Conservation (phyloP, 1,140 invertebrate genomes). For the Zaprionus tsacasi region DNA sequence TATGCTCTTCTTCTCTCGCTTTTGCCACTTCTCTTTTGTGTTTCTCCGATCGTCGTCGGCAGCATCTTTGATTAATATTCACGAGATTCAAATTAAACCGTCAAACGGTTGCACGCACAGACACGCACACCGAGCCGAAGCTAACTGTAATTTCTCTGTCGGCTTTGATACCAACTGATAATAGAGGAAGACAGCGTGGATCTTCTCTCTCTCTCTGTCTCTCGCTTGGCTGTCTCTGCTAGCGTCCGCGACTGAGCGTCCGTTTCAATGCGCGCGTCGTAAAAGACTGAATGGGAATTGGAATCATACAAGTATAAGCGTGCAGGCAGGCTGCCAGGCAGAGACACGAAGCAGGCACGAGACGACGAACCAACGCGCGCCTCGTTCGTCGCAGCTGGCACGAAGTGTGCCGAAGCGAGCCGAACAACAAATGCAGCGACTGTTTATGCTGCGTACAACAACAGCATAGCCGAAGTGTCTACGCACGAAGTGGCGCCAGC, state of each 20-base stretch:
- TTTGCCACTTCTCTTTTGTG: constrained; percentile 40
- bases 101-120: constrained; percentile 53
- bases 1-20: constrained; percentile 21
- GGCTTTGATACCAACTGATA: constrained; percentile 17
- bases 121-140: constrained; percentile 7
- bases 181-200: not conserved
- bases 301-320: constrained; percentile 46
- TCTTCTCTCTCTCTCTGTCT: not conserved
- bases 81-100: constrained; percentile 53
- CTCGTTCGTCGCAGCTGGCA: not conserved
- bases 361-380: not conserved
- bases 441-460: constrained; percentile 37
- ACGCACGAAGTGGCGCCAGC: constrained; percentile 32
- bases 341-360: constrained; percentile 10
- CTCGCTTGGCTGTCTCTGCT: not conserved
- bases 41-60: constrained; percentile 52
- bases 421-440: constrained; percentile 19
- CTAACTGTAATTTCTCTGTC: constrained; percentile 40
- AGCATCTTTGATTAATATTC: constrained; percentile 51
- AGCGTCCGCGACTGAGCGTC: constrained; percentile 57
- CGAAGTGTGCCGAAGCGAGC: constrained; percentile 13
- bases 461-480: constrained; percentile 10
- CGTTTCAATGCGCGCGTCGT: constrained; percentile 50
- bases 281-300: constrained; percentile 41
- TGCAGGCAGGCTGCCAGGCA: not conserved